phyloP scores from a whole-genome alignment of 2,797 vertebrate genomes.

The Acipenser ruthenus region DNA sequence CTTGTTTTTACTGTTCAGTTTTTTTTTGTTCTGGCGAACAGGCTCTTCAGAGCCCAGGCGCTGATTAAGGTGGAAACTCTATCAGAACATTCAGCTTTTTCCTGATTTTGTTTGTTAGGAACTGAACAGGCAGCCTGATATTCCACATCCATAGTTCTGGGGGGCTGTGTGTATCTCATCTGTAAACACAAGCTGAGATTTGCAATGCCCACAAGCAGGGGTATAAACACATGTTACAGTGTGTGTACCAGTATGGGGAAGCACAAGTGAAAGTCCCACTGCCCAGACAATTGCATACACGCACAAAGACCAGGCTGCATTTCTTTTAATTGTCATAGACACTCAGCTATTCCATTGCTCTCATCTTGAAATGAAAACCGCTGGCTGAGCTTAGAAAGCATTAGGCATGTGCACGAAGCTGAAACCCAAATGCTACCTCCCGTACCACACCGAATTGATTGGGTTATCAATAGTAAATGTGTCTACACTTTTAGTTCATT shows the following conservation, averaged over 20 bases:
- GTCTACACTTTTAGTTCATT: no score
- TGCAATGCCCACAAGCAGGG: background rate
- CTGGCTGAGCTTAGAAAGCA: no score
- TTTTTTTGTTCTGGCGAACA: conserved; percentile 19
- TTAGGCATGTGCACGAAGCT: no score
- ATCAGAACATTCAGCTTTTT: conserved; percentile 52
- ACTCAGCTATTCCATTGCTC: no score
- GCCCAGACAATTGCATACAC: background rate
- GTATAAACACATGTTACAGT: conserved; percentile 5
- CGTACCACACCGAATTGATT: no score
- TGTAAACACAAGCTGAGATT: background rate
- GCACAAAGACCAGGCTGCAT: no score
- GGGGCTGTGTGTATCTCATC: conserved; percentile 1
- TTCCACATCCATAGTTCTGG: conserved; percentile 30
- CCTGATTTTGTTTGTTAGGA: conserved; percentile 59
- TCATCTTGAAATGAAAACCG: no score
- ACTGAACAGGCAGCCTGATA: conserved; percentile 26
- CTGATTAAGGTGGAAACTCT: conserved; percentile 38
- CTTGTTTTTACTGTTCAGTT: conserved; percentile 13
- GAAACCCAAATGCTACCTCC: no score
- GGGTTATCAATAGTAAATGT: no score
- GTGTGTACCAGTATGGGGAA: background rate
- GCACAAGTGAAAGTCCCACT: background rate
- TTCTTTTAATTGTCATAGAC: no score
- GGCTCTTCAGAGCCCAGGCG: conserved; percentile 6